These are phyloP conservation scores for Meloe dianella DNA, from an alignment of 2,888 invertebrate genomes.

Conservation along the genomic window DNA sequence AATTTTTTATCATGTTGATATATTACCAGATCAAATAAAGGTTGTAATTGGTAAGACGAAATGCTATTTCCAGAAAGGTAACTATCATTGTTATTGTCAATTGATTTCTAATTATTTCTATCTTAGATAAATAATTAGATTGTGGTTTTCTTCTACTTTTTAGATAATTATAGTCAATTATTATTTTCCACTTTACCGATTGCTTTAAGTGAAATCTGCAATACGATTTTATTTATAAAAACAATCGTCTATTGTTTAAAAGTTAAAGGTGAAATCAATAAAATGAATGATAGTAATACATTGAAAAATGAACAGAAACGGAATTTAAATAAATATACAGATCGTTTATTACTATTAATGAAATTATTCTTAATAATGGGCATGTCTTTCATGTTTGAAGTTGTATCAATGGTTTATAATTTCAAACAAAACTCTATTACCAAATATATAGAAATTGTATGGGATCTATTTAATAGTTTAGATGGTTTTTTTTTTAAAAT, in stretches of 20 bases:
- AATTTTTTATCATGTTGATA: conserved; percentile 63
- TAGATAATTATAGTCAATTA: conserved; percentile 44
- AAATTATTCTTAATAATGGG: conserved; percentile 84
- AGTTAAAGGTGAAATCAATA: conserved; percentile 76
- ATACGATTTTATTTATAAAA: conserved; percentile 71
- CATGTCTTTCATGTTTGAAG: conserved; percentile 74
- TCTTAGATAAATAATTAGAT: no score
- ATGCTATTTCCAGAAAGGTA: conserved; percentile 73
- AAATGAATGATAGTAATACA: conserved; percentile 66
- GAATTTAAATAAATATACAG: conserved; percentile 70
- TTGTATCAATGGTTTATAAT: conserved; percentile 66
- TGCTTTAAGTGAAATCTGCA: conserved; percentile 68
- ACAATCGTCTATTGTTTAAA: conserved; percentile 74
- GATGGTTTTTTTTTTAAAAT: conserved; percentile 67
- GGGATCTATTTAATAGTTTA: conserved; percentile 72
- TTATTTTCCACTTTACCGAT: conserved; percentile 61
- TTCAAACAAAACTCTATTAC: conserved; percentile 61
- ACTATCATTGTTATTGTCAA: conserved; percentile 10
- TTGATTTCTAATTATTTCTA: no score
- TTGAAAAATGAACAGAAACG: conserved; percentile 61
- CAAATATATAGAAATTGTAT: conserved; percentile 54
- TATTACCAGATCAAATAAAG: conserved; percentile 61
- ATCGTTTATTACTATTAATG: conserved; percentile 72
- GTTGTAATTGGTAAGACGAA: conserved; percentile 67
- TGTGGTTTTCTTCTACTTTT: conserved; percentile 20